phyloP scores from a whole-genome alignment of 2,888 invertebrate species.

The Taphrorychus bicolor region DNA sequence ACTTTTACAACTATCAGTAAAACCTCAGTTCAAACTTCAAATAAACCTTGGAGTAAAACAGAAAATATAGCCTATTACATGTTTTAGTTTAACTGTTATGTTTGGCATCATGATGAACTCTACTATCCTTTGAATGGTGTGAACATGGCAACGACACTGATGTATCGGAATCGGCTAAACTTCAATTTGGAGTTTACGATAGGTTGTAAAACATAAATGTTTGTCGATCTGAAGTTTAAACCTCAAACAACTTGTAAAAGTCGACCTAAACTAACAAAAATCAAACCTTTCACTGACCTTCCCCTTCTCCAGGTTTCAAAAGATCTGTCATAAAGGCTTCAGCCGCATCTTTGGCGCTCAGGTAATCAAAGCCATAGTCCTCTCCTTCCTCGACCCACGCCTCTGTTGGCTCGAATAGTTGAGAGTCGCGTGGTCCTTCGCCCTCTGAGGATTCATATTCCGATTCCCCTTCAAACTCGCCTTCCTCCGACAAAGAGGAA shows the following conservation, averaged over 20 bases:
- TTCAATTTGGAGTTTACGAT: too few relatives aligned
- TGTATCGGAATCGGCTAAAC: too few relatives aligned
- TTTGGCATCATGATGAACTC: too few relatives aligned
- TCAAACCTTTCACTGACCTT: slow-evolving; percentile 8
- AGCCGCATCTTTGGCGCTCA: neutral
- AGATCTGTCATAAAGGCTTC: slow-evolving; percentile 24
- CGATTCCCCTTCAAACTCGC: slow-evolving; percentile 39
- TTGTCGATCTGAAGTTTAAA: too few relatives aligned
- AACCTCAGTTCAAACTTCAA: too few relatives aligned
- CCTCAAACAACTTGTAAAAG: neutral
- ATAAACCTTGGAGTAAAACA: too few relatives aligned
- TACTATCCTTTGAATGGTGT: too few relatives aligned
- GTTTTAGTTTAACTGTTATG: too few relatives aligned
- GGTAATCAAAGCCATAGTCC: neutral
- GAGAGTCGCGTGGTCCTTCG: slow-evolving; percentile 33
- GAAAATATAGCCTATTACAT: too few relatives aligned
- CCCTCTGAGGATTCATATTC: slow-evolving; percentile 26
- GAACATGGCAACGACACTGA: too few relatives aligned
- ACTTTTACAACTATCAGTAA: too few relatives aligned
- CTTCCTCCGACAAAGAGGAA: slow-evolving; percentile 39
- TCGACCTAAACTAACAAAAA: neutral
- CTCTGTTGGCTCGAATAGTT: slow-evolving; percentile 1
- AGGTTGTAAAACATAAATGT: too few relatives aligned
- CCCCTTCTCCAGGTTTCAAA: slow-evolving; percentile 34
- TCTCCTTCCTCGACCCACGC: slow-evolving; percentile 30